These are phyloP conservation scores for Epirrita christyi DNA, from an alignment of 2,888 invertebrate species.

Conservation along the genomic window DNA sequence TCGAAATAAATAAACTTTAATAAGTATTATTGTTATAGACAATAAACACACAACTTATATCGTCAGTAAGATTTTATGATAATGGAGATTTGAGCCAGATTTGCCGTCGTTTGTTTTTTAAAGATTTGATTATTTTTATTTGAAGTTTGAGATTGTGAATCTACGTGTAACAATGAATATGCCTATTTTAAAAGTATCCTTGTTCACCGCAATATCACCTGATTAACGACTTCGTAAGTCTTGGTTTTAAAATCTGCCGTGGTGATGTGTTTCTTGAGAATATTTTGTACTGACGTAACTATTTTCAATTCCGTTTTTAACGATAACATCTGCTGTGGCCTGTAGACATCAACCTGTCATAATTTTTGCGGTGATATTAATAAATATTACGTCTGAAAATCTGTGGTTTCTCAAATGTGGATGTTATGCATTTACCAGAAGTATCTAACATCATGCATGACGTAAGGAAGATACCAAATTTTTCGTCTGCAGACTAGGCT, in stretches of 20 bases:
- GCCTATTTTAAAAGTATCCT: neutral
- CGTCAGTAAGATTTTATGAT: too few relatives aligned
- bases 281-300: constrained; percentile 6
- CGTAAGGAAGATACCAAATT: constrained; percentile 4
- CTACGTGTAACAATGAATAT: neutral
- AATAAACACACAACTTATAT: too few relatives aligned
- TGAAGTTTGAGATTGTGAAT: neutral
- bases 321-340: constrained; percentile 26
- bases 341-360: constrained; percentile 30
- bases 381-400: neutral
- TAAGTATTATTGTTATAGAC: too few relatives aligned
- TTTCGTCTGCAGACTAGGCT: too few relatives aligned
- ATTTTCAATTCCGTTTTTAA: constrained; percentile 4
- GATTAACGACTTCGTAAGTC: neutral
- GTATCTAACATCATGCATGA: constrained; percentile 25
- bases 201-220: neutral
- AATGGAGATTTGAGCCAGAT: too few relatives aligned
- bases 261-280: neutral
- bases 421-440: constrained; percentile 18
- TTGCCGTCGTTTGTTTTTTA: too few relatives aligned
- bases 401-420: constrained; percentile 6
- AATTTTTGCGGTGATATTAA: constrained; percentile 27
- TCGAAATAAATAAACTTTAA: too few relatives aligned
- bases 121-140: too few relatives aligned
- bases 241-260: neutral